Percentiles rank a stretch among this genome's conserved stretches.
Evolutionary conservation across 2,888 invertebrate species (phyloP).

Genomic region (Vesta saturnalis): DNA sequence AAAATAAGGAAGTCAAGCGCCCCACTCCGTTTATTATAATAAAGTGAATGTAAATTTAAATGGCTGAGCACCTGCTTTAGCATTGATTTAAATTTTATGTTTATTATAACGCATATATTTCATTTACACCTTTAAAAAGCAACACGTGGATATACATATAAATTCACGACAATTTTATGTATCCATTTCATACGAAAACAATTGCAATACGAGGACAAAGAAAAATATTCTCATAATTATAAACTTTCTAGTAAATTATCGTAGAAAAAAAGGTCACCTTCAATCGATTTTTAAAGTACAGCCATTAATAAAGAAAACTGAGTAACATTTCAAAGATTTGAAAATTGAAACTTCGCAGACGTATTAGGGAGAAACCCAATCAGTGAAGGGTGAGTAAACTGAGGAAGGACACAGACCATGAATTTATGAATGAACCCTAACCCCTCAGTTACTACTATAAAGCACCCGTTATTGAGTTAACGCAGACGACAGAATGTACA

Average conservation of each 20-base stretch:
- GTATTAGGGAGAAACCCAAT: constrained; percentile 19
- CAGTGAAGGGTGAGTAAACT: constrained; percentile 23
- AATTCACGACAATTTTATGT: too few species aligned
- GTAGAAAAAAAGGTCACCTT: constrained; percentile 13
- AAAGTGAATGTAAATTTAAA: too few species aligned
- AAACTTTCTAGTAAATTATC: constrained; percentile 2
- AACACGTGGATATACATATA: too few species aligned
- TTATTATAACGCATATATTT: too few species aligned
- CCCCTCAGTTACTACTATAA: constrained; percentile 13
- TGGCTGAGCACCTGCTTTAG: too few species aligned
- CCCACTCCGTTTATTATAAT: too few species aligned
- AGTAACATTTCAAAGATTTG: not conserved
- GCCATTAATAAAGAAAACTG: not conserved
- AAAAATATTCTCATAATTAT: constrained; percentile 1
- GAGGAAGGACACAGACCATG: constrained; percentile 26
- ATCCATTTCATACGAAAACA: too few species aligned
- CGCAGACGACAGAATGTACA: constrained; percentile 14
- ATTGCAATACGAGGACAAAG: too few species aligned
- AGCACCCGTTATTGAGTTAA: constrained; percentile 16
- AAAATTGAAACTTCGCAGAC: constrained; percentile 23
- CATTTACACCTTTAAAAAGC: too few species aligned
- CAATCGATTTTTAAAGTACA: constrained; percentile 4
- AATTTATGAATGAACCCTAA: constrained; percentile 22
- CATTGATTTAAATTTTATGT: too few species aligned
- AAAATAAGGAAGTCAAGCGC: too few species aligned